Evolutionary conservation across 2,888 invertebrate genomes (phyloP).

Genomic region (Sphaerophoria taeniata): DNA sequence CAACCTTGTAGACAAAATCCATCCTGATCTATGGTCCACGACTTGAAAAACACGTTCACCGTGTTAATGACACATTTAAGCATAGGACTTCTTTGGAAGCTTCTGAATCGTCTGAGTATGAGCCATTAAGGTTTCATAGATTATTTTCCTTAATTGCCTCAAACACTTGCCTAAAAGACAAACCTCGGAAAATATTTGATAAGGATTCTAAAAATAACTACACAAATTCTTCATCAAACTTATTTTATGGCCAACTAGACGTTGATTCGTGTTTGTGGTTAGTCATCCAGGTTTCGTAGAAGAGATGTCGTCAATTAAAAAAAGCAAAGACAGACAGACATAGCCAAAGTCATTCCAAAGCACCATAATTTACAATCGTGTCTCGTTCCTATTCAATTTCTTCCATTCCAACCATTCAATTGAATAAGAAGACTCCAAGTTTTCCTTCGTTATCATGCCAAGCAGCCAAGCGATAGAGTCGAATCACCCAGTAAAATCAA

Average conservation of each 20-base stretch:
- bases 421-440: background rate
- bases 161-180: background rate
- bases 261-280: background rate
- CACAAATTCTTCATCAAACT: conserved; percentile 27
- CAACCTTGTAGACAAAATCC: too few species aligned
- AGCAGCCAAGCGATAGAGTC: conserved; percentile 61
- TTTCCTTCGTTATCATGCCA: conserved; percentile 44
- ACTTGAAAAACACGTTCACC: too few species aligned
- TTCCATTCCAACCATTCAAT: background rate
- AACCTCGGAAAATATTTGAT: background rate
- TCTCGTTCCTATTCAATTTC: background rate
- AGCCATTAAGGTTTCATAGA: too few species aligned
- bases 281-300: conserved; percentile 51
- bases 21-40: too few species aligned
- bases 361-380: background rate
- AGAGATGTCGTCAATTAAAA: conserved; percentile 2
- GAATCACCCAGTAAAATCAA: conserved; percentile 37
- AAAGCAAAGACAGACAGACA: background rate
- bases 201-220: background rate
- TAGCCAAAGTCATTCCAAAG: conserved; percentile 1
- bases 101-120: too few species aligned
- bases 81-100: too few species aligned
- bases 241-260: background rate
- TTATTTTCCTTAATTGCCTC: too few species aligned
- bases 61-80: too few species aligned